Evolutionary conservation across 2,113 vertebrate species (phyloP).

Genomic region (Pleuronectes platessa): DNA sequence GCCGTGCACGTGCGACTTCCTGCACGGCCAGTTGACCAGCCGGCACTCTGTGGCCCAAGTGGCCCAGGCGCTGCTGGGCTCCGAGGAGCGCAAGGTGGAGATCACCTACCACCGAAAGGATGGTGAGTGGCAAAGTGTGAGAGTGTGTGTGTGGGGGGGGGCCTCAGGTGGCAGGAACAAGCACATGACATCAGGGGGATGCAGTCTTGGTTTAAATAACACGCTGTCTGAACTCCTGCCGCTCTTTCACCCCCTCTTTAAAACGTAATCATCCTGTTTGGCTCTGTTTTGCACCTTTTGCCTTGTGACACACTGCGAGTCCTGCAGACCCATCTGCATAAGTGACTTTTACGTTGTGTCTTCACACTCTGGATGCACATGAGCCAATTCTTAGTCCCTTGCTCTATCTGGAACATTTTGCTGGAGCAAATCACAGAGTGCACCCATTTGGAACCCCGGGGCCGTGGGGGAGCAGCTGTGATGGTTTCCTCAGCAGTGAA

Average conservation of each 20-base stretch:
- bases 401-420: constrained; percentile 52
- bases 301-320: background rate
- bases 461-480: constrained; percentile 34
- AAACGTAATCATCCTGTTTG: background rate
- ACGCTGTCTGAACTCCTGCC: background rate
- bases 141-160: background rate
- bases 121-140: constrained; percentile 83
- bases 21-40: constrained; percentile 92
- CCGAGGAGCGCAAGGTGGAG: constrained; percentile 94
- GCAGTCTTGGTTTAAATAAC: background rate
- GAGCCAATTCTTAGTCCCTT: constrained; percentile 30
- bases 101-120: constrained; percentile 97
- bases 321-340: background rate
- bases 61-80: constrained; percentile 92
- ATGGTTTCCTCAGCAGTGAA: constrained; percentile 42
- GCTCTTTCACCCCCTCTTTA: background rate
- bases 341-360: background rate
- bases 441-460: constrained; percentile 41
- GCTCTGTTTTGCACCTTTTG: background rate
- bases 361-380: constrained; percentile 4
- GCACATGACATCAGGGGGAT: background rate
- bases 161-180: background rate
- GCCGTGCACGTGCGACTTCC: constrained; percentile 96
- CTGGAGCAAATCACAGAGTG: constrained; percentile 39
- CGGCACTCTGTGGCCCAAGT: constrained; percentile 92